Evolutionary conservation across 2,888 invertebrate genomes (phyloP).

Genomic region (Ornithoptera alexandrae): DNA sequence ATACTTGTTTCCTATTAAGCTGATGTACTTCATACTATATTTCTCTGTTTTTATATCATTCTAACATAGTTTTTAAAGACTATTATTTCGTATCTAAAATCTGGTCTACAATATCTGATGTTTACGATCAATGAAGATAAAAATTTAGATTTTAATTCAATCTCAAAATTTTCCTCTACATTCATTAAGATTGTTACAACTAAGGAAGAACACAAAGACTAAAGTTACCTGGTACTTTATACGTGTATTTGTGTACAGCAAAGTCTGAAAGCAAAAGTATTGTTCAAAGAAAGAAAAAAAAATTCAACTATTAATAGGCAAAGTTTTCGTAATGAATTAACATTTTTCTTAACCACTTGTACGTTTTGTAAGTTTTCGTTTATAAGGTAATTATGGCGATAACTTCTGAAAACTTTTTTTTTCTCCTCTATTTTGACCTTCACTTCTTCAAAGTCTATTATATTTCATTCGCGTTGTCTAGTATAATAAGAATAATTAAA

Average conservation of each 20-base stretch:
- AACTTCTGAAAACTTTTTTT: constrained; percentile 5
- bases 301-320: background rate
- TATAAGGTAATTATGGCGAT: constrained; percentile 1
- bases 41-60: too few relatives aligned
- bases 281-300: background rate
- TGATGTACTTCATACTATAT: too few relatives aligned
- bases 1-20: too few relatives aligned
- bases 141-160: too few relatives aligned
- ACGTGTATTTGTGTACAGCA: background rate
- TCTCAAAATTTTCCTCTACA: too few relatives aligned
- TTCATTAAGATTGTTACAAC: too few relatives aligned
- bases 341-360: background rate
- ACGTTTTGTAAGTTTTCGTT: constrained; percentile 6
- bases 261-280: background rate
- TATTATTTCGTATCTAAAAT: too few relatives aligned
- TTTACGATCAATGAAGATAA: too few relatives aligned
- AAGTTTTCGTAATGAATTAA: background rate
- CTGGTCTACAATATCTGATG: too few relatives aligned
- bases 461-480: background rate
- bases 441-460: background rate
- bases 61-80: too few relatives aligned
- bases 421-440: background rate
- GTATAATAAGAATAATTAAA: background rate
- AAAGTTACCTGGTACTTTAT: background rate
- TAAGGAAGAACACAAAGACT: background rate